Conservation (phyloP, 2,113 vertebrate species). For the Scartelaos histophorus region DNA sequence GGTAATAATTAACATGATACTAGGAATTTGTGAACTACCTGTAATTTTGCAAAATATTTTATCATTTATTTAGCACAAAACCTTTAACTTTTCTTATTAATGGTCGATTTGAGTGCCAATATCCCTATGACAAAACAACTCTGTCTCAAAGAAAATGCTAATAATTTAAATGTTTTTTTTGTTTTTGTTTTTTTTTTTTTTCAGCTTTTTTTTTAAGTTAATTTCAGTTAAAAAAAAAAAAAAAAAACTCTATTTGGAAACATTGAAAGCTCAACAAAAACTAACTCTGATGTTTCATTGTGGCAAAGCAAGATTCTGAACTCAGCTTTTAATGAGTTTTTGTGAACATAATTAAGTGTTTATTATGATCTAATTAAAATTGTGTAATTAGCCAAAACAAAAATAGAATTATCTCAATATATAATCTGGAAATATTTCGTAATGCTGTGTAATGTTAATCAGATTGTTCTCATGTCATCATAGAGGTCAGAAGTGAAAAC, state of each 20-base stretch:
- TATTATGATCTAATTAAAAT: not conserved
- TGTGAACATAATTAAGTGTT: not conserved
- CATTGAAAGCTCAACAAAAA: not conserved
- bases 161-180: not conserved
- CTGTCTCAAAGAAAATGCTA: not conserved
- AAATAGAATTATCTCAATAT: not conserved
- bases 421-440: not conserved
- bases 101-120: not conserved
- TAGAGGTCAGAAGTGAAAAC: not conserved
- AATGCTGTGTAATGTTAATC: not conserved
- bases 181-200: not conserved
- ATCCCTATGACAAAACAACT: not conserved
- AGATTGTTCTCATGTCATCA: not conserved
- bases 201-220: too few species aligned
- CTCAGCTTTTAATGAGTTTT: not conserved
- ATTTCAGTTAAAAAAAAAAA: conserved; percentile 11
- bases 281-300: not conserved
- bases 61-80: not conserved
- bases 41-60: not conserved
- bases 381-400: not conserved
- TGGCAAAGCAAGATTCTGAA: not conserved
- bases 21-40: too few species aligned
- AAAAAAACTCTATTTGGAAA: not conserved
- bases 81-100: not conserved
- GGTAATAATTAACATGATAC: too few species aligned